A percentile compares a stretch with the other conserved stretches of the same genome.
phyloP scores from a whole-genome alignment of 2,113 vertebrate species.

The Progne subis region DNA sequence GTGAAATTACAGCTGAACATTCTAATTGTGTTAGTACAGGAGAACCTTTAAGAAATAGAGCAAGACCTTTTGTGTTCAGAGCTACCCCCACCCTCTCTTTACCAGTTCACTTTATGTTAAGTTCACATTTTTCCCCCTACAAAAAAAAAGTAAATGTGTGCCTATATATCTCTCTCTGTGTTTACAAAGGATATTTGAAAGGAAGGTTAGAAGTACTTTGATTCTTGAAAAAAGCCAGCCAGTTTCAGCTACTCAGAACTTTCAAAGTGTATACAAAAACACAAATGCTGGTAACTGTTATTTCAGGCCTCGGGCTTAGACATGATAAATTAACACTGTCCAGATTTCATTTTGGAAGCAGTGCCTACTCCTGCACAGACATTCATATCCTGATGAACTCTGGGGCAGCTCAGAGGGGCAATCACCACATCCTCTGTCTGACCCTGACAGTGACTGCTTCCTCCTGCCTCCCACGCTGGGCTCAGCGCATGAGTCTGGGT shows the following conservation, averaged over 20 bases:
- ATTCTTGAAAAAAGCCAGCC: not conserved
- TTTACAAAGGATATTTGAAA: constrained; percentile 42
- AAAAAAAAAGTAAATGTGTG: not conserved
- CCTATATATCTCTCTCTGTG: not conserved
- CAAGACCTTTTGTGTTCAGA: constrained; percentile 36
- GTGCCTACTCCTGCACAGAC: not conserved
- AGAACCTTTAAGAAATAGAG: constrained; percentile 62
- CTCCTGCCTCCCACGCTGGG: not conserved
- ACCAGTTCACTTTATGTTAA: not conserved
- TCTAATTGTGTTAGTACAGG: constrained; percentile 74
- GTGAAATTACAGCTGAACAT: constrained; percentile 79
- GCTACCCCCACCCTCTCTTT: not conserved
- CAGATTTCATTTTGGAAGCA: constrained; percentile 25
- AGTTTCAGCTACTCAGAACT: constrained; percentile 24
- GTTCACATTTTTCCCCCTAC: not conserved
- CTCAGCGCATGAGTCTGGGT: not conserved
- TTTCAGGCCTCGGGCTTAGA: constrained; percentile 26
- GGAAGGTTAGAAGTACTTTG: constrained; percentile 31
- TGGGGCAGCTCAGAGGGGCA: not conserved
- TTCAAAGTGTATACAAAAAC: not conserved
- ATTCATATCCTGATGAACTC: not conserved
- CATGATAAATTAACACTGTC: constrained; percentile 34
- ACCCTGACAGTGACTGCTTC: not conserved
- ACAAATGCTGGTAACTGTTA: not conserved
- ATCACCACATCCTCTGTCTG: not conserved